Conservation (phyloP, 2,888 invertebrate genomes). For the Nymphalis polychloros region DNA sequence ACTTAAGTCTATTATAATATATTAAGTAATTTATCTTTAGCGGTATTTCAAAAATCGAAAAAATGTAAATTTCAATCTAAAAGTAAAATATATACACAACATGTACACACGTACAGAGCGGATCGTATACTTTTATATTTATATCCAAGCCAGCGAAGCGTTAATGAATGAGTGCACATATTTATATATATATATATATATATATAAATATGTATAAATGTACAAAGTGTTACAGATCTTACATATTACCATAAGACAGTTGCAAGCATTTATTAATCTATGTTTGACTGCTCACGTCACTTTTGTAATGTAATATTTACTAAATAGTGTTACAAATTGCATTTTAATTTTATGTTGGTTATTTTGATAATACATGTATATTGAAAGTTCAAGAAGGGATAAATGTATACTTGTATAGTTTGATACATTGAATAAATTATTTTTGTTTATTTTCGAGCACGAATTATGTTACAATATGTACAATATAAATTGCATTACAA, state of each 20-base stretch:
- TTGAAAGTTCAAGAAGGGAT: neutral
- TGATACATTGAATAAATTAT: neutral
- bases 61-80: neutral
- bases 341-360: neutral
- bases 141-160: constrained; percentile 21
- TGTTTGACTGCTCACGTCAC: neutral
- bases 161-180: constrained; percentile 23
- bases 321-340: neutral
- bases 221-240: constrained; percentile 17
- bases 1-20: too few species aligned
- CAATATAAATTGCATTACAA: too few species aligned
- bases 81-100: neutral
- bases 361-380: neutral
- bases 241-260: neutral
- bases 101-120: neutral
- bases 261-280: constrained; percentile 1
- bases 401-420: neutral
- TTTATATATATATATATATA: constrained; percentile 21
- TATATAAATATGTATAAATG: constrained; percentile 21
- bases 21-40: too few species aligned
- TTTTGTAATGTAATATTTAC: constrained; percentile 2
- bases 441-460: neutral
- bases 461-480: neutral
- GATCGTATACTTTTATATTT: constrained; percentile 16
- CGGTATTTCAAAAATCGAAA: too few species aligned